Percentiles rank a stretch among this genome's conserved stretches.
These are phyloP conservation scores for Oscheius onirici DNA, from an alignment of 2,888 invertebrate genomes.

Conservation along the genomic window DNA sequence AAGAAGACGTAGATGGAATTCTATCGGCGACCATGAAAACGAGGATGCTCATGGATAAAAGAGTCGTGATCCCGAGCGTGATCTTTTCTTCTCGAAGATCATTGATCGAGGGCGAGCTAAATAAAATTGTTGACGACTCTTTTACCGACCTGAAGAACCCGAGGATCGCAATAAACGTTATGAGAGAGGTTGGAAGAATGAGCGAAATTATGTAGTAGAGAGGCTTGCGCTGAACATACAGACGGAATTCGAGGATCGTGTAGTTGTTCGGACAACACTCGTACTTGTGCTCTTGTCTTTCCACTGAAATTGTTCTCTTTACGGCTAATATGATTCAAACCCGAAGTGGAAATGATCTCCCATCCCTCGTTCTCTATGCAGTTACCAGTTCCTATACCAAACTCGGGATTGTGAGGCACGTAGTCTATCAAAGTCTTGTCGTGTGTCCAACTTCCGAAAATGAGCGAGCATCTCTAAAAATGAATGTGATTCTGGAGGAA, in stretches of 20 bases:
- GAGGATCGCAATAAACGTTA: slow-evolving; percentile 71
- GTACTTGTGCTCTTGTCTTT: slow-evolving; percentile 45
- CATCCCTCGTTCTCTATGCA: slow-evolving; percentile 53
- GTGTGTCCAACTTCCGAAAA: slow-evolving; percentile 50
- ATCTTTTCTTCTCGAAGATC: slow-evolving; percentile 67
- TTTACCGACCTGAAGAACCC: slow-evolving; percentile 73
- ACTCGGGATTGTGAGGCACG: slow-evolving; percentile 29
- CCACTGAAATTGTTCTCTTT: slow-evolving; percentile 31
- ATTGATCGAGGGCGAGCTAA: slow-evolving; percentile 60
- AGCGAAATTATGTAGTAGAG: slow-evolving; percentile 67
- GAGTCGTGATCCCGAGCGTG: slow-evolving; percentile 66
- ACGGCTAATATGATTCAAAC: slow-evolving; percentile 3
- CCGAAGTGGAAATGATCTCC: slow-evolving; percentile 44
- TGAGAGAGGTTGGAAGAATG: slow-evolving; percentile 72
- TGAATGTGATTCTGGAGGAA: too few species aligned
- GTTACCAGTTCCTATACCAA: slow-evolving; percentile 41
- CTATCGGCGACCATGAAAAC: slow-evolving; percentile 72
- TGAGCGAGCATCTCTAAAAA: slow-evolving; percentile 44
- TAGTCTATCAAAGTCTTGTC: slow-evolving; percentile 49
- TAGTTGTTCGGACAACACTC: slow-evolving; percentile 48
- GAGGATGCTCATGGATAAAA: slow-evolving; percentile 73
- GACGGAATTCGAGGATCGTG: slow-evolving; percentile 40
- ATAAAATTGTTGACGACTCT: slow-evolving; percentile 21
- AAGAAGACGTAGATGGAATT: slow-evolving; percentile 74
- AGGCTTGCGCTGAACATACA: slow-evolving; percentile 50